These are phyloP conservation scores for Ptiloglossa arizonensis DNA, from an alignment of 1,140 invertebrate species.

Conservation along the genomic window DNA sequence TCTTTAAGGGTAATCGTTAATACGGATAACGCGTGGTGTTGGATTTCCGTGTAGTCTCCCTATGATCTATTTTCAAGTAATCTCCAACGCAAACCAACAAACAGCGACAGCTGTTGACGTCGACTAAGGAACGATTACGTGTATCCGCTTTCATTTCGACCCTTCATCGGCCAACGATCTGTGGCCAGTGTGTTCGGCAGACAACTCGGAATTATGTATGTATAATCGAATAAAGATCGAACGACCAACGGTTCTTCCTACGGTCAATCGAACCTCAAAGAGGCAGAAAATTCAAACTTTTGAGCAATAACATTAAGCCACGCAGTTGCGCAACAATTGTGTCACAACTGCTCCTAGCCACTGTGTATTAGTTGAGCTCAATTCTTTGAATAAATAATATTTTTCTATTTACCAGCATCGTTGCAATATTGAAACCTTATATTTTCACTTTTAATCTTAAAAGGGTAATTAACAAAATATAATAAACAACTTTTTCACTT, in stretches of 20 bases:
- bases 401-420: too few species aligned
- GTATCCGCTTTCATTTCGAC: conserved; percentile 62
- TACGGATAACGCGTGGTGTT: conserved; percentile 75
- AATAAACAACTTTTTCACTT: too few species aligned
- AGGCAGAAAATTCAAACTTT: background rate
- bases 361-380: too few species aligned
- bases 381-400: too few species aligned
- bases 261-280: conserved; percentile 10
- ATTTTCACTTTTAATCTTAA: too few species aligned
- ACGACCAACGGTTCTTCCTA: background rate
- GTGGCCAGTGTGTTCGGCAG: background rate
- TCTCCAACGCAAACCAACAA: conserved; percentile 78
- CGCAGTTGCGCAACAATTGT: conserved; percentile 13
- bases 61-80: conserved; percentile 79
- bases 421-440: too few species aligned
- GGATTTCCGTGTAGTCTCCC: conserved; percentile 69
- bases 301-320: conserved; percentile 17
- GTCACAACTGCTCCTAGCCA: too few species aligned
- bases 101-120: conserved; percentile 74
- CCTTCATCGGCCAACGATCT: conserved; percentile 4
- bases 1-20: conserved; percentile 71
- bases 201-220: background rate
- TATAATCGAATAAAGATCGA: background rate
- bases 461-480: too few species aligned
- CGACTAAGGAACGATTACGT: conserved; percentile 40